These are phyloP conservation scores for Procavia capensis DNA, from an alignment of 2,113 vertebrate species.

Conservation along the genomic window DNA sequence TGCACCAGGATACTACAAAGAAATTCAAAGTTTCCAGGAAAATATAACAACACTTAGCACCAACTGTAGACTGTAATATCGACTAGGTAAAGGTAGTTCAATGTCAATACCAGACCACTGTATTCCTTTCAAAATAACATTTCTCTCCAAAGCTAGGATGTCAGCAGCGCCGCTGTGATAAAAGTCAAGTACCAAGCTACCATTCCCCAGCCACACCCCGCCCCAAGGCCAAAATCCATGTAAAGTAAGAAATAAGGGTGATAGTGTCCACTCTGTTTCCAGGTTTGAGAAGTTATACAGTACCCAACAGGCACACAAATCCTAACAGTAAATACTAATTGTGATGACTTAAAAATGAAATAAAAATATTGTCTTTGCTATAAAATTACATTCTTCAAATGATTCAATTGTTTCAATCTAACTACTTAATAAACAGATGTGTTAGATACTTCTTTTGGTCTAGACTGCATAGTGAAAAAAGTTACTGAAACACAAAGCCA, in stretches of 20 bases:
- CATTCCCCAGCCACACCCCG: no score
- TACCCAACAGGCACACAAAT: neutral
- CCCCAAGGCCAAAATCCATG: neutral
- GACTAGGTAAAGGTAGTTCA: neutral
- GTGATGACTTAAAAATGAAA: neutral
- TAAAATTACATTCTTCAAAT: neutral
- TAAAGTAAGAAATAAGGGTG: neutral
- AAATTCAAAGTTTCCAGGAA: conserved; percentile 9
- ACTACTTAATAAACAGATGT: neutral
- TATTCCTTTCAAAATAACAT: neutral
- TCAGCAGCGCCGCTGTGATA: neutral
- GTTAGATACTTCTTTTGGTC: neutral
- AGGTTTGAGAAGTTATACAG: neutral
- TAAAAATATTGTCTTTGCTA: neutral
- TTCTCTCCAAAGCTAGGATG: conserved; percentile 27
- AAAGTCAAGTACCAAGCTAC: neutral
- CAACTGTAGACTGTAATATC: neutral
- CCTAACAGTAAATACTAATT: neutral
- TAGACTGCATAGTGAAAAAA: neutral
- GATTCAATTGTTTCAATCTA: neutral
- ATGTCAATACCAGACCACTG: conserved; percentile 2
- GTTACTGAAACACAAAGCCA: neutral
- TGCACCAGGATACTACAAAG: neutral
- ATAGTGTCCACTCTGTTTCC: neutral
- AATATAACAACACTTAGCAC: neutral